A percentile compares a stretch with the other conserved stretches of the same genome.
Conservation (phyloP, 1,140 invertebrate species). For the Pseudomyrmex flavicornis region DNA sequence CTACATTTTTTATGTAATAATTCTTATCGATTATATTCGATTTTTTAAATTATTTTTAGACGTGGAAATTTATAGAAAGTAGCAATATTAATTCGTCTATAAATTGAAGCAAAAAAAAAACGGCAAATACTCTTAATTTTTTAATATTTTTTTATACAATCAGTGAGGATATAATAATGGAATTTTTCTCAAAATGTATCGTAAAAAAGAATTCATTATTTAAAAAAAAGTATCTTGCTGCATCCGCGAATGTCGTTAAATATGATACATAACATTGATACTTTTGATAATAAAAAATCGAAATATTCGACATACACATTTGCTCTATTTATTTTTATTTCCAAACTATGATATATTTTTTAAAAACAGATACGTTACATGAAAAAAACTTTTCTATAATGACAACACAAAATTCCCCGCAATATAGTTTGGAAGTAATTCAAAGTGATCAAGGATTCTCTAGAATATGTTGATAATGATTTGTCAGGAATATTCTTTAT, state of each 20-base stretch:
- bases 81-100: background rate
- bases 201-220: background rate
- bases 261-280: constrained; percentile 2
- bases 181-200: background rate
- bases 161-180: background rate
- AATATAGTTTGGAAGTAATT: background rate
- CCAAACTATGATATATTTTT: background rate
- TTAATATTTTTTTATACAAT: background rate
- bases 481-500: background rate
- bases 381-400: background rate
- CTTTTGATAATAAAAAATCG: background rate
- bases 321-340: background rate
- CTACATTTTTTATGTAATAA: too few relatives aligned
- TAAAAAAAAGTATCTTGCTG: too few relatives aligned
- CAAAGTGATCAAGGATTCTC: background rate
- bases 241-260: background rate
- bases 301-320: background rate
- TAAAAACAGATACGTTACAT: background rate
- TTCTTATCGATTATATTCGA: too few relatives aligned
- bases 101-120: background rate
- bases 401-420: background rate
- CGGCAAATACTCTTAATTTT: background rate
- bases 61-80: too few relatives aligned
- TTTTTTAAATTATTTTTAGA: background rate
- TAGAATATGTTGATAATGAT: background rate